These are phyloP conservation scores for Mylabris sibirica DNA, from an alignment of 2,888 invertebrate genomes.

Conservation along the genomic window DNA sequence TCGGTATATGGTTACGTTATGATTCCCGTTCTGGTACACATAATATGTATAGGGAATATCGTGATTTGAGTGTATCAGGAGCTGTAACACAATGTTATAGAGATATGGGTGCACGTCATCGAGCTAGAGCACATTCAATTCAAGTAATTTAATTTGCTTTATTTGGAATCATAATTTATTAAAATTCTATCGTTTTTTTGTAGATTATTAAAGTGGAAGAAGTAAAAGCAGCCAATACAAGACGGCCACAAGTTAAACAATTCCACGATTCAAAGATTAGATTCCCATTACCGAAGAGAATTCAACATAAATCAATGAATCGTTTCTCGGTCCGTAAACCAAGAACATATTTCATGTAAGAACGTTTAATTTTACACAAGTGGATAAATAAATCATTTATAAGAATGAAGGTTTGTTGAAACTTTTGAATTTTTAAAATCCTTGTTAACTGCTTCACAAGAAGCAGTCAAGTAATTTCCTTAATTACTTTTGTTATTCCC, in stretches of 20 bases:
- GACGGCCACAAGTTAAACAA: slow-evolving; percentile 95
- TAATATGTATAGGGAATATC: slow-evolving; percentile 99
- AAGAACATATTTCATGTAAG: slow-evolving; percentile 75
- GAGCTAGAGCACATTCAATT: slow-evolving; percentile 97
- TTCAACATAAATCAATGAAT: slow-evolving; percentile 84
- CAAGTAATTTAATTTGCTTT: slow-evolving; percentile 64
- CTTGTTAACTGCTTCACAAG: no score
- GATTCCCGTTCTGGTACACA: slow-evolving; percentile 98
- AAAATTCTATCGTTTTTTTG: neutral
- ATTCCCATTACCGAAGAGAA: slow-evolving; percentile 95
- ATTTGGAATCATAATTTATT: slow-evolving; percentile 13
- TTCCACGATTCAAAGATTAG: slow-evolving; percentile 97
- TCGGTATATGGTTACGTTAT: slow-evolving; percentile 98
- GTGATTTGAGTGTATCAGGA: slow-evolving; percentile 93
- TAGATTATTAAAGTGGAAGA: slow-evolving; percentile 96
- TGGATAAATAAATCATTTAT: slow-evolving; percentile 43
- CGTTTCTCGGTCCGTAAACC: slow-evolving; percentile 84
- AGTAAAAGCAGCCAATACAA: slow-evolving; percentile 87
- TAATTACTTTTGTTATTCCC: no score
- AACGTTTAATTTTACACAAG: slow-evolving; percentile 36
- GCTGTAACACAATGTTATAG: slow-evolving; percentile 98
- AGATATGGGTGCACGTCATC: slow-evolving; percentile 98
- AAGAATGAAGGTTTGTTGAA: slow-evolving; percentile 5
- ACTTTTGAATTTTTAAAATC: no score
- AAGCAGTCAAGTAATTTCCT: no score